Base-by-base conservation (phyloP, 2,113 vertebrate genomes). In the Montifringilla adamsi region DNA sequence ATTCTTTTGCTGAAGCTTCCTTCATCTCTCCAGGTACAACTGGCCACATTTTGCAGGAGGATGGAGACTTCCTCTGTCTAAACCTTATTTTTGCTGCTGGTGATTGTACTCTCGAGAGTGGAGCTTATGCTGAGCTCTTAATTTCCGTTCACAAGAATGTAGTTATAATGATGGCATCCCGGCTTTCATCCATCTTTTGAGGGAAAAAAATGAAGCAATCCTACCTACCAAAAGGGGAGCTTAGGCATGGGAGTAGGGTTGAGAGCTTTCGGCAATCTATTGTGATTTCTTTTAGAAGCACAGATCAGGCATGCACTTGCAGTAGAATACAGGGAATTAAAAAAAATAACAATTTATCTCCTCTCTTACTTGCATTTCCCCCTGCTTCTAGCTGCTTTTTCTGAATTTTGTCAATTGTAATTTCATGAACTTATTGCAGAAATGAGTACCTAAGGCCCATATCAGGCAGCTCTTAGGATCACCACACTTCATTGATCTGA, bases 241-340 rank as follows among this genome's bases (percentile, higher is more conserved):
- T 74, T 30, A 53, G 33, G 22, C 27, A 31, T 15, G 14, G 60
- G 26, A 72, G 22, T 44, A 63, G 9, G 18, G 8, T 49, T 50
- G 23, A 86, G 69, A 28, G 18, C 23, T 84, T 86, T 74, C 1
- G 1, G 26, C 0, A 0, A 31, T 24, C 3, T 30, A 14, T 19
- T 0, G 0, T n/a, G n/a, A 33, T 52, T 31, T 68, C 17, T 75
- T 84, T 53, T 43, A 52, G 47, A 14, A 59, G 16, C 4, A 27
- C 9, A 49, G 7, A 33, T 69, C 43, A 91, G 43, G 22, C 35
- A 80, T 37, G 9, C 31, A 39, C 10, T 33, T 87, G 41, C 21
- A 73, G n/a, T 15, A 43, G 10, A 30, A 67, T 39, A 35, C 9
- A 44, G 10, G 11, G 4, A 44, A 84, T 83, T 93, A 30, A 15